These are phyloP conservation scores for Halocaridina rubra DNA, from an alignment of 2,888 invertebrate species.

Conservation along the genomic window DNA sequence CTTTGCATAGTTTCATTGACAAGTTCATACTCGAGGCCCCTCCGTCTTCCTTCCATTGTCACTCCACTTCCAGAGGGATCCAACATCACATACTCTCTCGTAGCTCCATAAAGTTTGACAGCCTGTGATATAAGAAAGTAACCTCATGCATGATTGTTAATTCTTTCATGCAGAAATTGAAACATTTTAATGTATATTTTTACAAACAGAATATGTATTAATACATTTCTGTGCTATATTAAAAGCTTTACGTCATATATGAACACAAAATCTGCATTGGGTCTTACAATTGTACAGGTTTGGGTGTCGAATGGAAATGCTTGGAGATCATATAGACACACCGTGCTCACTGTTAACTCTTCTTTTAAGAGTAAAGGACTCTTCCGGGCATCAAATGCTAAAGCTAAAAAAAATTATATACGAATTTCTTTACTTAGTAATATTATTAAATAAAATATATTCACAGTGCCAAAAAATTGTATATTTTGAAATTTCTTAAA, in stretches of 20 bases:
- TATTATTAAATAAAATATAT: not conserved
- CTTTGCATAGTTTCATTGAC: not conserved
- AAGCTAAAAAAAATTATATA: not conserved
- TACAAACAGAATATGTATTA: too few species aligned
- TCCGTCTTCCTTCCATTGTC: not conserved
- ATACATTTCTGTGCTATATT: too few species aligned
- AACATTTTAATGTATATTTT: too few species aligned
- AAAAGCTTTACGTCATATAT: too few species aligned
- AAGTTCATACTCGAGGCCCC: not conserved
- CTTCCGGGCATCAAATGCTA: not conserved
- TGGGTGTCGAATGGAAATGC: conserved; percentile 6
- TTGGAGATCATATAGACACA: not conserved
- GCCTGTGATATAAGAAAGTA: not conserved
- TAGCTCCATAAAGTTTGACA: not conserved
- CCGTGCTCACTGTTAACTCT: not conserved
- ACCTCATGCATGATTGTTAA: not conserved
- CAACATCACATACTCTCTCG: not conserved
- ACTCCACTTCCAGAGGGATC: not conserved
- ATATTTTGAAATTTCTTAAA: not conserved
- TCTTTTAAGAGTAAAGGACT: not conserved
- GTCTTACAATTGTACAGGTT: not conserved
- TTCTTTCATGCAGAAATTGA: too few species aligned
- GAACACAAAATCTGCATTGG: too few species aligned
- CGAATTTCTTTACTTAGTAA: not conserved
- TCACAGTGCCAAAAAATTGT: not conserved